Percentiles rank a stretch among this genome's conserved stretches.
Evolutionary conservation across 1,140 invertebrate species (phyloP).

Genomic region (Micrasema longulum): DNA sequence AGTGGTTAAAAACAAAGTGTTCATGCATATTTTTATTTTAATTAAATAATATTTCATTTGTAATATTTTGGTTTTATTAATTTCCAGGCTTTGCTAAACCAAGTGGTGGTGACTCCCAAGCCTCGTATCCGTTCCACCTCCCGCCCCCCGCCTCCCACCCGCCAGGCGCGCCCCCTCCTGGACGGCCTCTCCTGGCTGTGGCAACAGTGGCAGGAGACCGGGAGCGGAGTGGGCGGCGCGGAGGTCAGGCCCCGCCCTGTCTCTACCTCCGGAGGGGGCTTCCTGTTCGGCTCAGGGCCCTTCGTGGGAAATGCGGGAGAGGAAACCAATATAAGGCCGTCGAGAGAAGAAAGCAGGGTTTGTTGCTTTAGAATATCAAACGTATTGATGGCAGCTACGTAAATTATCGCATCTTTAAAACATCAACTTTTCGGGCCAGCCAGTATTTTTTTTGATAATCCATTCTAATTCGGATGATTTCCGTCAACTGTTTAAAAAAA

Average conservation of each 20-base stretch:
- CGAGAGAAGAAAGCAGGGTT: conserved; percentile 54
- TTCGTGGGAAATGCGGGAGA: conserved; percentile 66
- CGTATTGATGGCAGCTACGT: too few relatives aligned
- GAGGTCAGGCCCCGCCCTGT: conserved; percentile 55
- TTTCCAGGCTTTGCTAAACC: conserved; percentile 66
- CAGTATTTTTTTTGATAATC: background rate
- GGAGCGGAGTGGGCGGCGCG: conserved; percentile 1
- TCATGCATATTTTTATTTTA: too few relatives aligned
- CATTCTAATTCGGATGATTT: too few relatives aligned
- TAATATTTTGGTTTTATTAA: too few relatives aligned
- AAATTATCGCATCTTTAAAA: too few relatives aligned
- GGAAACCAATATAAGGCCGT: conserved; percentile 44
- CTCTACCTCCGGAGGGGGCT: conserved; percentile 60
- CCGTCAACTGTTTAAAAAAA: too few relatives aligned
- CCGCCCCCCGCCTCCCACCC: conserved; percentile 57
- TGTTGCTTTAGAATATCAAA: too few relatives aligned
- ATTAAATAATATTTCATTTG: too few relatives aligned
- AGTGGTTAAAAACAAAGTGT: too few relatives aligned
- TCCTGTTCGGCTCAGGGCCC: conserved; percentile 66
- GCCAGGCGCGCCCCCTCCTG: conserved; percentile 62
- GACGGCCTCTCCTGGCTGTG: conserved; percentile 67
- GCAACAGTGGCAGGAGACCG: conserved; percentile 68
- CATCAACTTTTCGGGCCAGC: background rate
- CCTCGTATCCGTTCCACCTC: conserved; percentile 60
- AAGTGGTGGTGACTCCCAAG: conserved; percentile 68